phyloP scores from a whole-genome alignment of 1,140 invertebrate genomes.

The Magallana gigas region DNA sequence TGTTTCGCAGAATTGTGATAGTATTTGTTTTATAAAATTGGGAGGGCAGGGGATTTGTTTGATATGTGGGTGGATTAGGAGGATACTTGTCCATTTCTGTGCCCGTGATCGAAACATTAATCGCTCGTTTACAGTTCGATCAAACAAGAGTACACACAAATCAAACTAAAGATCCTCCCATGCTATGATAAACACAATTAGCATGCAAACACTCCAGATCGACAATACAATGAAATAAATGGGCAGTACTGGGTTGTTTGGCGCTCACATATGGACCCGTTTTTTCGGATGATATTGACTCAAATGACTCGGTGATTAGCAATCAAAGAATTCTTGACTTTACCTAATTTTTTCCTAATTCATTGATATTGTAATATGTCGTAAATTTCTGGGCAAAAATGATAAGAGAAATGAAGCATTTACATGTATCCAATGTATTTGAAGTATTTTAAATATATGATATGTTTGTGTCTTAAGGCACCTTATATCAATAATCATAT shows the following conservation, averaged over 20 bases:
- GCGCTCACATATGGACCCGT: constrained; percentile 10
- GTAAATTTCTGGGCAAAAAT: background rate
- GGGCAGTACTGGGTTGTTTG: constrained; percentile 12
- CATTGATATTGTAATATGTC: background rate
- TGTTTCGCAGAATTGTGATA: too few species aligned
- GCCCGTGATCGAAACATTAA: too few species aligned
- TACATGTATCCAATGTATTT: too few species aligned
- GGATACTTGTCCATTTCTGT: too few species aligned
- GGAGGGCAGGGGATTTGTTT: too few species aligned
- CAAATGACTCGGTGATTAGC: constrained; percentile 4
- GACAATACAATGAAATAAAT: background rate
- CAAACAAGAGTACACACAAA: background rate
- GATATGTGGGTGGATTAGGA: too few species aligned
- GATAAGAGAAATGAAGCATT: too few species aligned
- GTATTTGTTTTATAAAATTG: too few species aligned
- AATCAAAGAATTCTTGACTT: constrained; percentile 7
- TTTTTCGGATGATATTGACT: background rate
- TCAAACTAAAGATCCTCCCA: background rate
- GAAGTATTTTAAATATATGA: too few species aligned
- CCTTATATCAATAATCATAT: too few species aligned
- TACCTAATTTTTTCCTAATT: background rate
- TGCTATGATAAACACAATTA: background rate
- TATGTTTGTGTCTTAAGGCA: too few species aligned
- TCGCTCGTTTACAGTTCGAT: too few species aligned
- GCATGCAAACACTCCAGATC: constrained; percentile 12